Evolutionary conservation across 1,140 invertebrate genomes (phyloP).

Genomic region (Brachionus sp.): DNA sequence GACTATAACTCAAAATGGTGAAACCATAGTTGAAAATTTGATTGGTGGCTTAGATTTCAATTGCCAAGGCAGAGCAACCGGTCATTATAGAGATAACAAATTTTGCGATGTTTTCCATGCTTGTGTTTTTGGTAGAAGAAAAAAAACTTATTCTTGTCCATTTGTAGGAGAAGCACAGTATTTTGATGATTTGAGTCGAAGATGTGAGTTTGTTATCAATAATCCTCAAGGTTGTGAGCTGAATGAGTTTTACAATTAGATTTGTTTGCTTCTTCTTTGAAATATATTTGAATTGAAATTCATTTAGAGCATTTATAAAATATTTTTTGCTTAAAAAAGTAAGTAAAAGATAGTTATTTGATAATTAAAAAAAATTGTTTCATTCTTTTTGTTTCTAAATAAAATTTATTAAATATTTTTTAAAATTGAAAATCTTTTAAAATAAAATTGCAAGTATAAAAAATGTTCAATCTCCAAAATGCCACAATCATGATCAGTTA

Average conservation of each 20-base stretch:
- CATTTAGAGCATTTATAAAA: background rate
- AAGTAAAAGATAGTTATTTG: too few species aligned
- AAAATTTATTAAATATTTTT: too few species aligned
- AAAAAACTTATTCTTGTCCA: background rate
- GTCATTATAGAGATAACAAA: constrained; percentile 7
- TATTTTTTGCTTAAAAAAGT: too few species aligned
- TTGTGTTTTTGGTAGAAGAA: constrained; percentile 1
- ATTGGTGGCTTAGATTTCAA: background rate
- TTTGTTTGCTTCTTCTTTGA: background rate
- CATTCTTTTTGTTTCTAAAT: too few species aligned
- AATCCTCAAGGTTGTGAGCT: background rate
- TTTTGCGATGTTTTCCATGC: constrained; percentile 45
- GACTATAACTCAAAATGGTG: constrained; percentile 3
- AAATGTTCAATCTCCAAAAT: too few species aligned
- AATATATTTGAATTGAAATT: background rate
- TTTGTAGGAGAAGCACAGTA: background rate
- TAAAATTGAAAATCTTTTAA: too few species aligned
- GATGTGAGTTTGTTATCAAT: background rate
- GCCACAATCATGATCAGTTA: too few species aligned
- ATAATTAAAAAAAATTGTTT: too few species aligned
- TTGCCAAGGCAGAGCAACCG: background rate
- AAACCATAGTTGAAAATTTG: constrained; percentile 12
- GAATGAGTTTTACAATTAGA: background rate
- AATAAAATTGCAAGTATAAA: too few species aligned
- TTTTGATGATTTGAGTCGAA: constrained; percentile 24